Evolutionary conservation across 2,113 vertebrate species (phyloP).

Genomic region (Danio rerio): GRCz12tu NC_133192.1:19936501-19937000

Average conservation of each 20-base stretch:
- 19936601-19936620: not conserved
- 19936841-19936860: no score
- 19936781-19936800: not conserved
- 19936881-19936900: not conserved
- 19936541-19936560: not conserved
- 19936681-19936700: not conserved
- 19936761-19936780: no score
- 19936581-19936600: no score
- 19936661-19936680: not conserved
- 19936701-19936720: no score
- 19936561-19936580: not conserved
- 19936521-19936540: not conserved
- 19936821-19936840: not conserved
- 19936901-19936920: not conserved
- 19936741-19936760: not conserved
- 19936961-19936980: constrained; percentile 78
- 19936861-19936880: no score
- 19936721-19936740: not conserved
- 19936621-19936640: not conserved
- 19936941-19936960: constrained; percentile 69
- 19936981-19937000: constrained; percentile 78
- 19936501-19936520: not conserved
- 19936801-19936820: no score
- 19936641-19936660: not conserved
- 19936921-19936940: constrained; percentile 67